Conservation (phyloP, 1,140 invertebrate genomes). For the Adoxophyes honmai region DNA sequence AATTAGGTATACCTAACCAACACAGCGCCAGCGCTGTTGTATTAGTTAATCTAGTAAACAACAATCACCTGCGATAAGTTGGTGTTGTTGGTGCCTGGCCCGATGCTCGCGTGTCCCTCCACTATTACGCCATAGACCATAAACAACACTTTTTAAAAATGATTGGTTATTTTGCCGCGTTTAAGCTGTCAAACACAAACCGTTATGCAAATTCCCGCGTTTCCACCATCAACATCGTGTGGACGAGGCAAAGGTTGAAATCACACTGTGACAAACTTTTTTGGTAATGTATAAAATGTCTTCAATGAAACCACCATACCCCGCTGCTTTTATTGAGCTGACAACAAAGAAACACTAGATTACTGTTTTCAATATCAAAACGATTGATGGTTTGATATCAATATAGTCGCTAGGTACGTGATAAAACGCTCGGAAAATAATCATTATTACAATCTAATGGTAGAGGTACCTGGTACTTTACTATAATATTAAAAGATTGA, state of each 20-base stretch:
- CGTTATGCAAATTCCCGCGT: background rate
- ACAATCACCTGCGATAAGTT: slow-evolving; percentile 12
- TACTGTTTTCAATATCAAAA: too few species aligned
- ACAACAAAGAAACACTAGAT: background rate
- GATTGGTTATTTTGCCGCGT: slow-evolving; percentile 9
- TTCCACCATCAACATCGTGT: slow-evolving; percentile 33
- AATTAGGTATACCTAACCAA: too few species aligned
- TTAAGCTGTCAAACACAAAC: slow-evolving; percentile 1
- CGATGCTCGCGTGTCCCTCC: slow-evolving; percentile 1
- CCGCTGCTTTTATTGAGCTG: background rate
- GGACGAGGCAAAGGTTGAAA: slow-evolving; percentile 37
- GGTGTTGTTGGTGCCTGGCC: background rate
- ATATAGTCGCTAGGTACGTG: too few species aligned
- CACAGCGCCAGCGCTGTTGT: background rate
- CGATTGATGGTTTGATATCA: too few species aligned
- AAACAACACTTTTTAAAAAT: slow-evolving; percentile 10
- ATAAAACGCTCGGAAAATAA: too few species aligned
- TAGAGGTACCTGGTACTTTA: too few species aligned
- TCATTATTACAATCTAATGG: too few species aligned
- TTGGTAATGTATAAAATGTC: slow-evolving; percentile 18
- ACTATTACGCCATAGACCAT: slow-evolving; percentile 13
- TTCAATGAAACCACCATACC: background rate
- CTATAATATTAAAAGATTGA: too few species aligned
- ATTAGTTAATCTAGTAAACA: background rate
- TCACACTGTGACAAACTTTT: slow-evolving; percentile 48